A percentile compares a stretch with the other conserved stretches of the same genome.
These are phyloP conservation scores for Elmis aenea DNA, from an alignment of 2,888 invertebrate genomes.

Conservation along the genomic window DNA sequence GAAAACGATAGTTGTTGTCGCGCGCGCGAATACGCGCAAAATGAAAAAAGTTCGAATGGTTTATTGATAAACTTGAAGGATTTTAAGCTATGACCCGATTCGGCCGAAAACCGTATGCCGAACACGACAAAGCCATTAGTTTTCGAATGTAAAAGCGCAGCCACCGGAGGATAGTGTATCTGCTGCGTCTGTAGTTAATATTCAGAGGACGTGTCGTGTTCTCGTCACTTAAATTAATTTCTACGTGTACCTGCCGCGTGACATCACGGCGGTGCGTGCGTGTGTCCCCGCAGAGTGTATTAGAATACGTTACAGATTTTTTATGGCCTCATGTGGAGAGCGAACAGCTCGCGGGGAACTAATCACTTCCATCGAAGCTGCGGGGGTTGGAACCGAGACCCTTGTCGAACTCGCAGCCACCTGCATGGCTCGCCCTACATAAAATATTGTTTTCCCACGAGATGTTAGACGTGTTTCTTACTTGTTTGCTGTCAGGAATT, in stretches of 20 bases:
- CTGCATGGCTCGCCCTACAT: conserved; percentile 16
- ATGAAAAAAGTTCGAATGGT: conserved; percentile 17
- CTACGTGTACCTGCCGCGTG: conserved; percentile 20
- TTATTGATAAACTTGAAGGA: conserved; percentile 15
- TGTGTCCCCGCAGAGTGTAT: conserved; percentile 12
- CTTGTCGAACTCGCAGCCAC: conserved; percentile 16
- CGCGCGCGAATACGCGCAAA: too few species aligned
- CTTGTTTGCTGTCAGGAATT: conserved; percentile 13
- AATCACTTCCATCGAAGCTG: conserved; percentile 17
- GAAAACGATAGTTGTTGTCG: too few species aligned
- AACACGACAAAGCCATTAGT: conserved; percentile 19
- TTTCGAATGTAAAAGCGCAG: conserved; percentile 18
- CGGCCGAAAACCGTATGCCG: conserved; percentile 7
- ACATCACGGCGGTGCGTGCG: conserved; percentile 17
- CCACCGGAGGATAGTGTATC: conserved; percentile 14
- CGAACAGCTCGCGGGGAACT: conserved; percentile 9
- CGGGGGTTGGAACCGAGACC: conserved; percentile 15
- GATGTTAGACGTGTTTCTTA: conserved; percentile 13
- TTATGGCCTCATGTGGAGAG: conserved; percentile 7
- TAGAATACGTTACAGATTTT: conserved; percentile 17
- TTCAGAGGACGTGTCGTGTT: conserved; percentile 17
- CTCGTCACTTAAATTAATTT: conserved; percentile 20
- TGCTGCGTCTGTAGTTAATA: conserved; percentile 18
- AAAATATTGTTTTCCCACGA: conserved; percentile 20
- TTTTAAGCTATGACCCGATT: neutral